Conservation (phyloP, 1,140 invertebrate species). For the Drosophila repletoides region DNA sequence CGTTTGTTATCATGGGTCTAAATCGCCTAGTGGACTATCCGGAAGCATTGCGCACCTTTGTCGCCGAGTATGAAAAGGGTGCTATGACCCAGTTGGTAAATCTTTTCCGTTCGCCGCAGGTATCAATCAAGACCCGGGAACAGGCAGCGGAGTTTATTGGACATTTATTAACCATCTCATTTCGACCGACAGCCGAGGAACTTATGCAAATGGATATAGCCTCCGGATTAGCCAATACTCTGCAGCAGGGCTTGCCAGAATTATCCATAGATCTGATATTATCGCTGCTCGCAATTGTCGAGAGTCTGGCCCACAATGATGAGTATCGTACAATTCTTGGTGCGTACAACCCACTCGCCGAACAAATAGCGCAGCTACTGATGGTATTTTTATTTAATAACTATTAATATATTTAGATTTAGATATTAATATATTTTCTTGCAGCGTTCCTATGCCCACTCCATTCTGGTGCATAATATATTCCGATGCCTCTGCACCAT, state of each 20-base stretch:
- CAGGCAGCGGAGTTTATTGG: constrained; percentile 57
- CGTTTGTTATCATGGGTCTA: constrained; percentile 53
- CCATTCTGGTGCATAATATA: constrained; percentile 70
- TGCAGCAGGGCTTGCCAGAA: constrained; percentile 45
- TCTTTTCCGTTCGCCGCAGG: constrained; percentile 30
- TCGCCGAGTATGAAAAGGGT: constrained; percentile 46
- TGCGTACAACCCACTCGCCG: constrained; percentile 21
- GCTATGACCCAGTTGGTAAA: constrained; percentile 36
- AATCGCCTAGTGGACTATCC: constrained; percentile 55
- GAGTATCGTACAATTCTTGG: constrained; percentile 55
- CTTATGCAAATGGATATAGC: constrained; percentile 40
- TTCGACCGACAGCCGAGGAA: constrained; percentile 32
- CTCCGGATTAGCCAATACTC: constrained; percentile 18
- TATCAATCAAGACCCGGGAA: constrained; percentile 63
- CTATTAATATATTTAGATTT: no score
- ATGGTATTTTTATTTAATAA: constrained; percentile 40
- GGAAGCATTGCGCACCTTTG: constrained; percentile 44
- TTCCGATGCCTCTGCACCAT: constrained; percentile 74
- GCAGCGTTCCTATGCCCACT: constrained; percentile 66
- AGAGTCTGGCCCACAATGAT: constrained; percentile 59
- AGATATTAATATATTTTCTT: background rate
- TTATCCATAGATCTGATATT: constrained; percentile 67
- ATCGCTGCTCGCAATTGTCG: constrained; percentile 58
- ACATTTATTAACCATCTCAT: constrained; percentile 51
- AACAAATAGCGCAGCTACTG: constrained; percentile 60